Base-by-base conservation (phyloP, 2,113 vertebrate species). In the Thomomys bottae region DNA sequence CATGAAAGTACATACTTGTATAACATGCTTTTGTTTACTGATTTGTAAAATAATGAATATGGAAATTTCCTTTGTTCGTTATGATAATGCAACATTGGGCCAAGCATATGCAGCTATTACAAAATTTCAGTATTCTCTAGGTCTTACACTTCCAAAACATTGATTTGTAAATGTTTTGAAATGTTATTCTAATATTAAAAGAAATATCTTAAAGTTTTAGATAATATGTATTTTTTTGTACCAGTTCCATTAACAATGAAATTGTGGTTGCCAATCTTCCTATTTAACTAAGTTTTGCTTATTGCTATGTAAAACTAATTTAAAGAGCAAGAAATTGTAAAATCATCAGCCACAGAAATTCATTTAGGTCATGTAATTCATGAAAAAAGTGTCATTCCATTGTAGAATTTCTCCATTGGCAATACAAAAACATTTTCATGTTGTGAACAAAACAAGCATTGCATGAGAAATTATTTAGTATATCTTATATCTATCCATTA, bases 301-400 rank as follows among this genome's bases (percentile, higher is more conserved):
- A 86, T 36, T 86, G 38, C 93, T 87, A 93, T 54, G 0, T 92
- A 85, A 75, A 91, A 95, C 84, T 85, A 87, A 94, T 92, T 96
- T 92, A 38, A 91, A 94, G 93, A 45, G 66, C 30, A 21, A 75
- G 45, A 21, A 66, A 59, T 91, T 91, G 36, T 57, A 84, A 84
- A 88, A 68, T 40, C 6, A 0, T 63, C 7, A 75, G 59, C 81
- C 64, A 75, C 26, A 83, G 79, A 94, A 93, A 73, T 93, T 94
- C 86, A 87, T 72, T 83, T 83, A 75, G 68, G 77, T 89, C 67
- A 57, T 28, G 45, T 57, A 92, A 73, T 38, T 94, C 71, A 30
- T 42, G 36, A 85, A 90, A 86, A 32, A 36, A 73, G 28, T 24
- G 36, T 64, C 6, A 45, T 83, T 93, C 87, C 81, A 26, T 75